These are phyloP conservation scores for Megaceryle torquata DNA, from an alignment of 2,113 vertebrate species.

Conservation along the genomic window DNA sequence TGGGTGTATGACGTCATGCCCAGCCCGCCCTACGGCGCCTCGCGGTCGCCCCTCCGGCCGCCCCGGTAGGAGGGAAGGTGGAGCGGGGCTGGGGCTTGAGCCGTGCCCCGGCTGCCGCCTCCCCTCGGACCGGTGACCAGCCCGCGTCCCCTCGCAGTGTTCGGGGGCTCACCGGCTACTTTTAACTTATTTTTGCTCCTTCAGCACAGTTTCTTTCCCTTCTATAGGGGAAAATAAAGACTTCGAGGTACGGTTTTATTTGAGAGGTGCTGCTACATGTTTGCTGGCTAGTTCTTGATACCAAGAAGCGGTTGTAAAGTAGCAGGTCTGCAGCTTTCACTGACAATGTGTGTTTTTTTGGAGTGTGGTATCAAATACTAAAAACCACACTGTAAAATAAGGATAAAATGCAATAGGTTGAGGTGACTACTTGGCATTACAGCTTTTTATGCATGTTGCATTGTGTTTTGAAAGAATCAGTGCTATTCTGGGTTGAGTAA, in stretches of 20 bases:
- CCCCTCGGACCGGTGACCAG: too few species aligned
- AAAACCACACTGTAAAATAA: rapidly evolving
- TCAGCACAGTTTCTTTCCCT: not conserved
- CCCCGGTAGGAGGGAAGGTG: too few species aligned
- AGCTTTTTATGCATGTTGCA: rapidly evolving
- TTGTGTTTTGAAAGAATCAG: not conserved
- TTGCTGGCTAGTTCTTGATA: not conserved
- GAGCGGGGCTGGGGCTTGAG: too few species aligned
- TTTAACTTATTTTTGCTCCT: rapidly evolving
- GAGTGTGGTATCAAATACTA: rapidly evolving
- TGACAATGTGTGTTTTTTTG: too few species aligned
- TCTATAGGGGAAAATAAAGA: not conserved
- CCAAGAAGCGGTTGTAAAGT: not conserved
- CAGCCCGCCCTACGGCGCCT: not conserved
- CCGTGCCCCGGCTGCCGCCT: too few species aligned
- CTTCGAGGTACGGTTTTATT: rapidly evolving
- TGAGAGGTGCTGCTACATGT: not conserved
- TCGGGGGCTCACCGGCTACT: not conserved
- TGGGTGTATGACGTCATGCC: not conserved
- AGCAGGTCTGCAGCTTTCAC: not conserved
- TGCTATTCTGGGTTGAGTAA: not conserved
- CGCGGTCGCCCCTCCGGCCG: too few species aligned
- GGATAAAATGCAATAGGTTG: not conserved
- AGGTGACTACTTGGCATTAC: rapidly evolving
- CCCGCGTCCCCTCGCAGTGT: not conserved